Base-by-base conservation (phyloP, 1,140 invertebrate genomes). In the Meloidogyne floridensis region DNA sequence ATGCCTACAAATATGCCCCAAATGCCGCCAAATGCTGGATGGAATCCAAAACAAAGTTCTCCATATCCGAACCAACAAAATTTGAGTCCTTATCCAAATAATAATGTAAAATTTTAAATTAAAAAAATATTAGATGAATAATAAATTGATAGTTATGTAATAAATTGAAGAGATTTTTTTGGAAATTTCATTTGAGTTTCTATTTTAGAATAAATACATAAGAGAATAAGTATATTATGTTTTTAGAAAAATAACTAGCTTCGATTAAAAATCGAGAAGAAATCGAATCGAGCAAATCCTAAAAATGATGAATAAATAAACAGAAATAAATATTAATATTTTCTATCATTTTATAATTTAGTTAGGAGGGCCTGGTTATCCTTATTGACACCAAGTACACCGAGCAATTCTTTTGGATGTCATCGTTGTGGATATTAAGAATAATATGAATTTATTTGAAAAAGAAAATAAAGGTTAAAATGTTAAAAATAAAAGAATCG, bases 1-100 rank as follows among this genome's bases (percentile, higher is more conserved):
- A 65, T 18, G 15, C 59, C 59, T 65, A 65, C 59, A 65, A 65
- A 65, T 65, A n/a, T 65, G 59, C 59, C 59, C n/a, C 59, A 4
- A 65, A 65, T 65, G 2, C 59, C 59, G 15, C 15, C 59, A n/a
- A 65, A 65, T 65, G 15, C 59, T n/a, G 59, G 59, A 5, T 65
- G 59, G 59, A 65, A 65, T 65, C 15, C 59, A 65, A n/a, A 65
- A 65, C 59, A 65, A 65, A n/a, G 15, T 65, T 65, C 59, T 65
- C 59, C 59, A n/a, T 65, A 65, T 65, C 59, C 59, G 3, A 59
- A 65, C 7, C 59, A 65, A 65, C 59, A 65, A 54, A 54, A 9
- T n/a, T 65, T 65, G n/a, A 65, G 59, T 65, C 59, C 59, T 65
- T 65, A 65, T 65, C 59, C 59, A 18, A 65, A n/a, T 18, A 65